phyloP scores from a whole-genome alignment of 2,888 invertebrate genomes.

The Synergus gifuensis region DNA sequence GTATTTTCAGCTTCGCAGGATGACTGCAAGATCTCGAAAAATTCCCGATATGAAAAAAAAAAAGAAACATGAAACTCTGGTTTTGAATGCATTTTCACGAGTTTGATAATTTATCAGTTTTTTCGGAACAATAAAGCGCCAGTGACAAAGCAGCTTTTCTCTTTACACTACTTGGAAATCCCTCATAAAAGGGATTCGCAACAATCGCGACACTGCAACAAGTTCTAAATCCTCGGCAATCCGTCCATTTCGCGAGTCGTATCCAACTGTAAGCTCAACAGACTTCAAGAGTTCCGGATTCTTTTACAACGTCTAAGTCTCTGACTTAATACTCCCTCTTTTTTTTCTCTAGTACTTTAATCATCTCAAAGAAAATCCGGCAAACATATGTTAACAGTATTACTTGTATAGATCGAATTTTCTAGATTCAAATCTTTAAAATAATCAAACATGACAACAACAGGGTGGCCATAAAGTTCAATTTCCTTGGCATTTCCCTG shows the following conservation, averaged over 20 bases:
- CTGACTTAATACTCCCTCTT: not conserved
- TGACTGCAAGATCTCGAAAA: too few species aligned
- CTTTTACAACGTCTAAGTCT: not conserved
- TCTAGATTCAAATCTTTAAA: too few species aligned
- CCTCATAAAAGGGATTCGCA: slow-evolving; percentile 22
- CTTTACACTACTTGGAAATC: slow-evolving; percentile 10
- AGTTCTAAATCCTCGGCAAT: slow-evolving; percentile 32
- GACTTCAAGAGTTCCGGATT: not conserved
- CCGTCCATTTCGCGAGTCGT: slow-evolving; percentile 15
- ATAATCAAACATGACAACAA: too few species aligned
- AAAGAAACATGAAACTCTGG: too few species aligned
- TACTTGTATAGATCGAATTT: too few species aligned
- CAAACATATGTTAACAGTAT: not conserved
- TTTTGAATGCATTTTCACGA: too few species aligned
- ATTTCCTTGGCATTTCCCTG: too few species aligned
- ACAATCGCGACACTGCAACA: slow-evolving; percentile 1
- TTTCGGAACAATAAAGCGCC: not conserved
- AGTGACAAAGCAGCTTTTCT: slow-evolving; percentile 26
- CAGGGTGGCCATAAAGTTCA: too few species aligned
- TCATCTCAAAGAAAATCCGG: not conserved
- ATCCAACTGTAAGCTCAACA: slow-evolving; percentile 27
- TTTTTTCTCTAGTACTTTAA: not conserved
- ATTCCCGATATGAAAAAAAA: too few species aligned
- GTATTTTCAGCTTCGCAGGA: too few species aligned
- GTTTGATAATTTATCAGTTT: not conserved